A percentile compares a stretch with the other conserved stretches of the same genome.
phyloP scores from a whole-genome alignment of 2,797 vertebrate species.

The Enteromius trimaculatus region DNA sequence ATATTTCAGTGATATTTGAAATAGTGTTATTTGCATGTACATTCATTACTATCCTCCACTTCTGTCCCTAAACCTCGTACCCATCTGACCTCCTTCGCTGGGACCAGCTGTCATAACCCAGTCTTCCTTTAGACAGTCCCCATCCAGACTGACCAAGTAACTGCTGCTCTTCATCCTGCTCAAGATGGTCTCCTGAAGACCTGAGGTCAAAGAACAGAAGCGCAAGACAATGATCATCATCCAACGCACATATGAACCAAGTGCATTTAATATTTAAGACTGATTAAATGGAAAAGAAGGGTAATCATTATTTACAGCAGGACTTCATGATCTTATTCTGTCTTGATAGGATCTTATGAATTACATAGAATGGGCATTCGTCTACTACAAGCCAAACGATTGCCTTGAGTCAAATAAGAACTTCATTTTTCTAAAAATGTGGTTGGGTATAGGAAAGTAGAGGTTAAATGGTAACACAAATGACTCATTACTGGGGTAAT shows the following conservation, averaged over 20 bases:
- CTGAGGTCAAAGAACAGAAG: constrained; percentile 55
- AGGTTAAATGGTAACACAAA: background rate
- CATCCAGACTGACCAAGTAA: constrained; percentile 63
- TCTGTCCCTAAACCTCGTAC: constrained; percentile 56
- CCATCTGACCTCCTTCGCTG: constrained; percentile 59
- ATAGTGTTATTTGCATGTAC: constrained; percentile 44
- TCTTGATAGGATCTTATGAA: constrained; percentile 20
- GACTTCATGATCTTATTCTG: constrained; percentile 14
- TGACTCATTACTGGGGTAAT: background rate
- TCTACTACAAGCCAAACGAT: constrained; percentile 3
- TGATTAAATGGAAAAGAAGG: background rate
- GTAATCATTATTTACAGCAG: constrained; percentile 34
- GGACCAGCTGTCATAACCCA: constrained; percentile 51
- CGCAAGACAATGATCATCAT: background rate
- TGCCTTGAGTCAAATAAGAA: constrained; percentile 1
- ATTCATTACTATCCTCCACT: constrained; percentile 33
- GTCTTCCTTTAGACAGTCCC: constrained; percentile 58
- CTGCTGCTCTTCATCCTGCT: constrained; percentile 64
- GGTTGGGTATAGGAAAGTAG: background rate
- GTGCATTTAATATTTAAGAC: background rate
- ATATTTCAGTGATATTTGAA: constrained; percentile 34
- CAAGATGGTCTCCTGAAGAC: constrained; percentile 72
- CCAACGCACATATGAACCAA: background rate
- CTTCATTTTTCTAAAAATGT: constrained; percentile 2
- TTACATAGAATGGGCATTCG: constrained; percentile 12